phyloP scores from a whole-genome alignment of 1,140 invertebrate genomes.

The Megalopta genalis region DNA sequence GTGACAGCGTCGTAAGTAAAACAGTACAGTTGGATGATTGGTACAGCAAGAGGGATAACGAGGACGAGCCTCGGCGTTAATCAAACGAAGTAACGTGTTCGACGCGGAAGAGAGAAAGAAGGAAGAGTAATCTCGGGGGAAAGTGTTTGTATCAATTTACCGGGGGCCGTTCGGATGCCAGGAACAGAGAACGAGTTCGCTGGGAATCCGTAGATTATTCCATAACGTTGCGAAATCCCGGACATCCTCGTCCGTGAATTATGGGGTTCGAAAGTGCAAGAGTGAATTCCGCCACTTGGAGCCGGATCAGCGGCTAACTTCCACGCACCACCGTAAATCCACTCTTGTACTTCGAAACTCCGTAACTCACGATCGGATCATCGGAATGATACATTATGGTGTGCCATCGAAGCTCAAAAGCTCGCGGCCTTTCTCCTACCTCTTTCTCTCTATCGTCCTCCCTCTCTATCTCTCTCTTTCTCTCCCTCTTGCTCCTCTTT shows the following conservation, averaged over 20 bases:
- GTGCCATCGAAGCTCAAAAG: conserved; percentile 50
- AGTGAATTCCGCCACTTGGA: conserved; percentile 65
- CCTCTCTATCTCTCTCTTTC: too few relatives aligned
- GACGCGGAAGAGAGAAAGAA: not conserved
- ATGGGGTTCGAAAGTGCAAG: conserved; percentile 62
- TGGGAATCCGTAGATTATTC: conserved; percentile 55
- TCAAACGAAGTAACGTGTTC: not conserved
- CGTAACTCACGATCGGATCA: conserved; percentile 65
- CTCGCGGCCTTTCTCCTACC: conserved; percentile 40
- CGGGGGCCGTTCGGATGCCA: not conserved
- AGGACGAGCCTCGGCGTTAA: not conserved
- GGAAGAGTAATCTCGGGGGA: not conserved
- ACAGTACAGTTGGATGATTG: too few relatives aligned
- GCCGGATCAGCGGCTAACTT: conserved; percentile 65
- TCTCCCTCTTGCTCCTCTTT: too few relatives aligned
- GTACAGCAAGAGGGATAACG: not conserved
- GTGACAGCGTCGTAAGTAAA: too few relatives aligned
- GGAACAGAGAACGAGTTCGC: conserved; percentile 8
- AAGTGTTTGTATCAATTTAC: conserved; percentile 9
- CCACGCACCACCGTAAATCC: conserved; percentile 65
- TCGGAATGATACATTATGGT: conserved; percentile 65
- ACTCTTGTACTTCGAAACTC: conserved; percentile 63
- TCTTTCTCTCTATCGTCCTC: conserved; percentile 1
- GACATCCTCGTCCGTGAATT: conserved; percentile 50
- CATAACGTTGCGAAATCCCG: conserved; percentile 48